phyloP scores from a whole-genome alignment of 2,113 vertebrate species.

The Brevimyrus niger region DNA sequence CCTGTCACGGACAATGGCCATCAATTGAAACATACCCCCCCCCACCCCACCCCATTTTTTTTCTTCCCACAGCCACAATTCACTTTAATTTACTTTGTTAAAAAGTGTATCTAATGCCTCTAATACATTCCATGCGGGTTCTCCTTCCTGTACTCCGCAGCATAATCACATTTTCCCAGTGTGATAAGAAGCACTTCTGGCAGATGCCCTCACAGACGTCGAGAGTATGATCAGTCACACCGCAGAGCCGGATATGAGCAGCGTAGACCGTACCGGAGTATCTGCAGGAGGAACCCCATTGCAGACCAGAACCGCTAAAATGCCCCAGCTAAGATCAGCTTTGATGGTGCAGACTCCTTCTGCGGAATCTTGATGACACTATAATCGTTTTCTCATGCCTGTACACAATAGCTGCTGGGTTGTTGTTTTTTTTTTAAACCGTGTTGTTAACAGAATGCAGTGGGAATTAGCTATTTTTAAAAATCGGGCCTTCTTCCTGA shows the following conservation, averaged over 20 bases:
- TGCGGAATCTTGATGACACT: neutral
- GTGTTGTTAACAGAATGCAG: neutral
- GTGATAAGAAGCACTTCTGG: conserved; percentile 24
- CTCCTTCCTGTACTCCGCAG: conserved; percentile 19
- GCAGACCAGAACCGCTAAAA: neutral
- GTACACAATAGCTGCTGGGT: neutral
- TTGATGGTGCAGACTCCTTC: conserved; percentile 22
- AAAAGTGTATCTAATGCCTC: conserved; percentile 27
- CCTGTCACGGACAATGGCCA: conserved; percentile 16
- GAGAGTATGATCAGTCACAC: conserved; percentile 30
- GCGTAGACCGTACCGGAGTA: conserved; percentile 21
- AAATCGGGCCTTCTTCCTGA: neutral
- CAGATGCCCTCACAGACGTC: conserved; percentile 25
- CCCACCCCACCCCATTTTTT: neutral
- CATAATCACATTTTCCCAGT: conserved; percentile 30
- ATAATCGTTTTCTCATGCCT: neutral
- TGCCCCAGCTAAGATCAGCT: neutral
- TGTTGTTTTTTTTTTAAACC: too few species aligned
- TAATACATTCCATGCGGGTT: conserved; percentile 33
- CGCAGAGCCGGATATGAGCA: conserved; percentile 21
- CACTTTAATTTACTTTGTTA: conserved; percentile 29
- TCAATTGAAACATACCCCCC: conserved; percentile 24
- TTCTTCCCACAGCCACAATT: conserved; percentile 11
- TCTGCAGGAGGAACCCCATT: neutral
- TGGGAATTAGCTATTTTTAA: neutral